phyloP scores from a whole-genome alignment of 2,797 vertebrate genomes.

The Chaenodraco wilsoni region DNA sequence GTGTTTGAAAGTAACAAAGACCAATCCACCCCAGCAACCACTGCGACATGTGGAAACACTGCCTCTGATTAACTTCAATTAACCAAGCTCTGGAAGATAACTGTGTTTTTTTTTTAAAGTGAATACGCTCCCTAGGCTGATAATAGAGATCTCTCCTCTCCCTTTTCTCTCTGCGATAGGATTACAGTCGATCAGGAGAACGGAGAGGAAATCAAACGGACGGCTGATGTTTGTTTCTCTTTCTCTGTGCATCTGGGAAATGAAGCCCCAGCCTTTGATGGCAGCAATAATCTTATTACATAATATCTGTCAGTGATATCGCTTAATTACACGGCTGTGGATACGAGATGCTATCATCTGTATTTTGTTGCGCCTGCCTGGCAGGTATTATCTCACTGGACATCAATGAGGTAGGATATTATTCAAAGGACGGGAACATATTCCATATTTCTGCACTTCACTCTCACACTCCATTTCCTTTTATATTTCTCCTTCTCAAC shows the following conservation, averaged over 20 bases:
- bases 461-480: slow-evolving; percentile 36
- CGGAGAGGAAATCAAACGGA: slow-evolving; percentile 68
- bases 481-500: slow-evolving; percentile 54
- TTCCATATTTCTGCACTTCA: slow-evolving; percentile 37
- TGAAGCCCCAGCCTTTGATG: slow-evolving; percentile 71
- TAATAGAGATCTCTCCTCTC: slow-evolving; percentile 60
- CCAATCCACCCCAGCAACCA: slow-evolving; percentile 61
- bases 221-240: slow-evolving; percentile 55
- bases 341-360: slow-evolving; percentile 52
- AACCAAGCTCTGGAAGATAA: slow-evolving; percentile 67
- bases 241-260: slow-evolving; percentile 61
- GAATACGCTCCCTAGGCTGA: slow-evolving; percentile 59
- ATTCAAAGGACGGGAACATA: slow-evolving; percentile 50
- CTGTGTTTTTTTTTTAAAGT: slow-evolving; percentile 63
- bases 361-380: slow-evolving; percentile 37
- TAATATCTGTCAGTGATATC: slow-evolving; percentile 67
- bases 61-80: slow-evolving; percentile 83
- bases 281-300: slow-evolving; percentile 59
- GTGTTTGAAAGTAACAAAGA: slow-evolving; percentile 77
- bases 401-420: slow-evolving; percentile 57
- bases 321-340: slow-evolving; percentile 72
- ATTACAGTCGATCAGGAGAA: slow-evolving; percentile 59
- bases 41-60: slow-evolving; percentile 62
- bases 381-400: slow-evolving; percentile 49
- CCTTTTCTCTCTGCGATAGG: slow-evolving; percentile 44